phyloP scores from a whole-genome alignment of 2,888 invertebrate species.

The Nemapogon koenigi region DNA sequence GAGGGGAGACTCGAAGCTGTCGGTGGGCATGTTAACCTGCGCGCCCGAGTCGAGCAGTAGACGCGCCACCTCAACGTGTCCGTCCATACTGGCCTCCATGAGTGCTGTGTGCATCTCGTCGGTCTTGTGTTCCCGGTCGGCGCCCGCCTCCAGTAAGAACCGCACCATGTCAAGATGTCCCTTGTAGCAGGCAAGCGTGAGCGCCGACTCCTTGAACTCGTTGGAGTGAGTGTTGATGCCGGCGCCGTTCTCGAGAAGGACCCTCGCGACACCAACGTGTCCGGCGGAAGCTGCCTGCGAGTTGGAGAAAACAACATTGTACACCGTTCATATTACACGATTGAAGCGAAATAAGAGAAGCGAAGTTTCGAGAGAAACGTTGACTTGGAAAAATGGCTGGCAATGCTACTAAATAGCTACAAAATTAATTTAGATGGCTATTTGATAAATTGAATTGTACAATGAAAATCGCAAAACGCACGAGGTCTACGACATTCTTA shows the following conservation, averaged over 20 bases:
- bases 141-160: constrained; percentile 93
- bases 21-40: constrained; percentile 98
- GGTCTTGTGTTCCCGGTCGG: constrained; percentile 97
- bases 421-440: no score
- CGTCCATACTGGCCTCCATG: constrained; percentile 99
- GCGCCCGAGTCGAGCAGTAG: constrained; percentile 95
- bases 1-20: constrained; percentile 98
- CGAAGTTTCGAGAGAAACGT: no score
- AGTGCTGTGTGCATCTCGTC: constrained; percentile 99
- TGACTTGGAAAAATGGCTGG: no score
- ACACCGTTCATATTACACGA: no score
- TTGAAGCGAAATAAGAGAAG: no score
- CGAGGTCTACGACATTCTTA: no score
- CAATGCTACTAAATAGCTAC: no score
- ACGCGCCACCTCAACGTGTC: constrained; percentile 96
- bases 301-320: no score
- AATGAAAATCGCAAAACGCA: no score
- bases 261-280: constrained; percentile 90
- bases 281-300: constrained; percentile 88
- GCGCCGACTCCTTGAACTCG: constrained; percentile 98
- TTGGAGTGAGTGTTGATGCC: constrained; percentile 99
- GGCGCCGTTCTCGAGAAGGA: constrained; percentile 91
- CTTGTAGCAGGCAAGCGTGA: constrained; percentile 94
- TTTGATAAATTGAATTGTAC: no score
- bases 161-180: constrained; percentile 97